Evolutionary conservation across 1,140 invertebrate genomes (phyloP), one percentile per base, ranked within the genome.

Genomic region (Delia radicum): DNA sequence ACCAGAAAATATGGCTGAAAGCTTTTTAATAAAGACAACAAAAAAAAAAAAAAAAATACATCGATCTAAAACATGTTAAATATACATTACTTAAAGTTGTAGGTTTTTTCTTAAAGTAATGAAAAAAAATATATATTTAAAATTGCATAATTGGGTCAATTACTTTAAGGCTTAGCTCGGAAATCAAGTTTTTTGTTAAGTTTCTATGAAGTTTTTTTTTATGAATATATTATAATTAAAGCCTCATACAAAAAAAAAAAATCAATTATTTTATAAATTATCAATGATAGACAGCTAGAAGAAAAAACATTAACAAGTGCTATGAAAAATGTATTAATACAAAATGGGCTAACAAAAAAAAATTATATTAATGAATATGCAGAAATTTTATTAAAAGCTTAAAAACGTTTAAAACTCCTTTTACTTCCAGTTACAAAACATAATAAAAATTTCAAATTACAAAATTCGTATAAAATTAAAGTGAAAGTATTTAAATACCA

Each of bases 141-240:
- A 67, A 67, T 67, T 67, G 63, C 63, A 67, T 67, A 67, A 67
- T 67, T 67, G 63, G 63, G 63, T 67, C 63, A 67, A 67, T 67
- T 67, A 67, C 63, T 67, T 67, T 31, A 67, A 67, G 63, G 63
- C 63, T 67, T 67, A 29, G 33, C 63, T 31, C 29, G 63, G 63
- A 67, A 67, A 67, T 67, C 63, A 28, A 67, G 63, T 67, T 67
- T 67, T 29, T 67, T 67, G 29, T 65, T 28, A 15, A 24, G 27
- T 65, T n/a, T 12, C 4, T 55, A 2, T 24, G 48, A 21, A 24
- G 5, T 21, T 55, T n/a, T n/a, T n/a, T n/a, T 55, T 7, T 55
- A 55, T 55, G n/a, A 21, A 24, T 55, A 21, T 55, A 55, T n/a
- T n/a, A n/a, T 55, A 55, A 55, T 55, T 55, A 55, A 55, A 55